These are phyloP conservation scores for Caprella mutica DNA, from an alignment of 2,888 invertebrate species.

Conservation along the genomic window DNA sequence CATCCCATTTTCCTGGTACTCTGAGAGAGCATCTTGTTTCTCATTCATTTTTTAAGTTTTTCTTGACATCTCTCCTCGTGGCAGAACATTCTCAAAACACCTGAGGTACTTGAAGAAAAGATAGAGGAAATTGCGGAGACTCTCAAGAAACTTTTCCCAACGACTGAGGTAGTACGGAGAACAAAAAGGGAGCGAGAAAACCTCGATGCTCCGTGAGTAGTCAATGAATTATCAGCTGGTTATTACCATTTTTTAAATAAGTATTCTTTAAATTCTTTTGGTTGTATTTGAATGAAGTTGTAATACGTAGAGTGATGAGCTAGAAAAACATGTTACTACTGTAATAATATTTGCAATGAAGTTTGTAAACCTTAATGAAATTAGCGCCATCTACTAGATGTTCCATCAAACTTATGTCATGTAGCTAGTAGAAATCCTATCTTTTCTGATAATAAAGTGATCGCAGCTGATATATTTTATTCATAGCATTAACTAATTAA, in stretches of 20 bases:
- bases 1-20: not conserved
- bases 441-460: not conserved
- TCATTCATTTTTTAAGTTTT: constrained; percentile 43
- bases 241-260: not conserved
- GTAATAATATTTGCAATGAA: no score
- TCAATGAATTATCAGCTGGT: not conserved
- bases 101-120: constrained; percentile 13
- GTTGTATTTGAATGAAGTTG: no score
- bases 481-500: not conserved
- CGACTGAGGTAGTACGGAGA: constrained; percentile 16
- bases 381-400: no score
- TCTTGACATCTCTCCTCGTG: constrained; percentile 44
- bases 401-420: no score
- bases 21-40: not conserved
- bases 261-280: no score
- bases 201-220: constrained; percentile 17
- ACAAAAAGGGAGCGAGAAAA: constrained; percentile 17
- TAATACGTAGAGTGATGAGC: no score
- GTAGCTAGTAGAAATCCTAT: no score
- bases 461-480: not conserved
- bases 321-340: no score
- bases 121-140: constrained; percentile 1
- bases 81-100: constrained; percentile 36
- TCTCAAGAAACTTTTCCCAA: constrained; percentile 20
- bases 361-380: no score